phyloP scores from a whole-genome alignment of 2,797 vertebrate genomes.

The Octomys mimax region DNA sequence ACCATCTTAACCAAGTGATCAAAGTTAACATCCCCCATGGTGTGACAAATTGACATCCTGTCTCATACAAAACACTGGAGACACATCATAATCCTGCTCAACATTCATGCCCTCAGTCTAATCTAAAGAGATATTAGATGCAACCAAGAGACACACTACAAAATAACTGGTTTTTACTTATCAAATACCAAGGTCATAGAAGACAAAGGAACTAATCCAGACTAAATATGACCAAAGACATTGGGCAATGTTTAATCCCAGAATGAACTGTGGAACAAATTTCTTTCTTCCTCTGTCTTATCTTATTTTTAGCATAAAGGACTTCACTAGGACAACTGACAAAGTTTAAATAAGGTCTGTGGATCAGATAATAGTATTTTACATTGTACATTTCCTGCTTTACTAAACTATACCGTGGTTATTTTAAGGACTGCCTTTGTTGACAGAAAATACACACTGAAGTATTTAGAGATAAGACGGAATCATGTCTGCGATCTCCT shows the following conservation, averaged over 20 bases:
- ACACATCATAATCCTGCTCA: background rate
- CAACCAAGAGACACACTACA: background rate
- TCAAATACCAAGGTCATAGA: slow-evolving; percentile 20
- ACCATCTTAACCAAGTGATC: background rate
- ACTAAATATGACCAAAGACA: background rate
- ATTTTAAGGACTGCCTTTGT: slow-evolving; percentile 24
- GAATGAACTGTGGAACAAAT: background rate
- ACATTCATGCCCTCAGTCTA: background rate
- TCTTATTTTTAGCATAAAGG: background rate
- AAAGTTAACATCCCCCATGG: background rate
- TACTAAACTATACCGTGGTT: background rate
- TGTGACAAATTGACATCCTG: background rate
- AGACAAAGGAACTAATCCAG: slow-evolving; percentile 8
- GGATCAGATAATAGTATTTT: slow-evolving; percentile 32
- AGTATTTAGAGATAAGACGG: background rate
- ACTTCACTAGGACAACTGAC: background rate
- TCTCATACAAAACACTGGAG: background rate
- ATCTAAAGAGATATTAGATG: background rate
- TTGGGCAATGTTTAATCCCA: background rate
- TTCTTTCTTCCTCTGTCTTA: background rate
- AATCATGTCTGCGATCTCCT: background rate
- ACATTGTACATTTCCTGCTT: slow-evolving; percentile 52
- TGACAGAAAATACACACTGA: slow-evolving; percentile 9
- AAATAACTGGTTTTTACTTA: slow-evolving; percentile 1
- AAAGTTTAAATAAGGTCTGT: background rate